Evolutionary conservation across 2,888 invertebrate genomes (phyloP).

Genomic region (Volucella inflata): DNA sequence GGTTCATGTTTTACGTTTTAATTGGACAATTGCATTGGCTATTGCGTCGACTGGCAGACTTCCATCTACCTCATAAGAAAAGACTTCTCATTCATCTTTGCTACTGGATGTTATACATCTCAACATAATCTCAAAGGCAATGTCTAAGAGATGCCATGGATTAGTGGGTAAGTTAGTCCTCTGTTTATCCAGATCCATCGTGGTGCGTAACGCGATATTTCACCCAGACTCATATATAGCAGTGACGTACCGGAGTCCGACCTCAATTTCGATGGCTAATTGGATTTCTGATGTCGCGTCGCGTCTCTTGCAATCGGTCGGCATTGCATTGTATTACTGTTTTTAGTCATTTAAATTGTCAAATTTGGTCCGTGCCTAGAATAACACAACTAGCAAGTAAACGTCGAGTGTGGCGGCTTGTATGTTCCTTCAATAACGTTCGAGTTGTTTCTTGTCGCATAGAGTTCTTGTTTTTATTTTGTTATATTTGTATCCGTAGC

Average conservation of each 20-base stretch:
- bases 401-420: constrained; percentile 44
- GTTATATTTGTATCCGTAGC: constrained; percentile 20
- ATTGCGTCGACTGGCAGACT: constrained; percentile 38
- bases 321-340: constrained; percentile 71
- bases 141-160: constrained; percentile 39
- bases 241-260: constrained; percentile 41
- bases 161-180: constrained; percentile 51
- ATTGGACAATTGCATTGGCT: constrained; percentile 50
- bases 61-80: constrained; percentile 8
- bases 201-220: constrained; percentile 41
- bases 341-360: constrained; percentile 74
- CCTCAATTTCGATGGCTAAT: constrained; percentile 74
- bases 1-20: constrained; percentile 60
- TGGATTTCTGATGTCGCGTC: constrained; percentile 66
- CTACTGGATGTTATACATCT: constrained; percentile 25
- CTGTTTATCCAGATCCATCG: constrained; percentile 45
- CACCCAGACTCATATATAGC: constrained; percentile 1
- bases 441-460: constrained; percentile 12
- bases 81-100: constrained; percentile 2
- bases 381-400: constrained; percentile 47
- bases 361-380: constrained; percentile 72
- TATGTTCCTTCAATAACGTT: constrained; percentile 8
- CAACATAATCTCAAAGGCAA: constrained; percentile 17
- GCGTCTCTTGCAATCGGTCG: constrained; percentile 57
- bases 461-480: constrained; percentile 16